Evolutionary conservation across 2,113 vertebrate genomes (phyloP), one percentile per base, ranked within the genome.

Genomic region (Alligator sinensis): DNA sequence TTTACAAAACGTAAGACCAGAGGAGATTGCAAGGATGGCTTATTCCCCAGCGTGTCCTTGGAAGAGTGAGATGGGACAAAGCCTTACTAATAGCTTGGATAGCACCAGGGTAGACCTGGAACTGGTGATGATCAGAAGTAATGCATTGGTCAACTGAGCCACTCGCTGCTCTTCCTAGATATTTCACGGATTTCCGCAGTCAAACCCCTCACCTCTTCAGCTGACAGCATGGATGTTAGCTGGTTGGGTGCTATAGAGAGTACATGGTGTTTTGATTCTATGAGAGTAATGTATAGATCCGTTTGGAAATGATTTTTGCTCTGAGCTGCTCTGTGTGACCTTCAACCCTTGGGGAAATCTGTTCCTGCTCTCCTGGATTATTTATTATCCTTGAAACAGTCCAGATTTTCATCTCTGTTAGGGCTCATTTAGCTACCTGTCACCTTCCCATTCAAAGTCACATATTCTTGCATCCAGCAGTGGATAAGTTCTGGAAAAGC

Each of bases 331-430:
- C 59, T 2, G 80, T 2, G 1, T 91, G 95, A 96, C 96, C 95
- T 96, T 92, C 96, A 94, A 75, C 91, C 93, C 91, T 3, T 91
- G 93, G 75, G 96, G 95, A 96, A 96, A 97, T 97, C 96, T 75
- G 86, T 96, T 96, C 87, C 72, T 92, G 80, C 92, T 80, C 3
- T 82, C 92, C 76, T 84, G 78, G 75, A 80, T 94, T 95, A 84
- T 94, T 96, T 96, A 89, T 93, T 96, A 86, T 91, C 94, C 92
- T 93, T 94, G 95, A 96, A 96, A 80, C 89, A 95, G 96, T 96
- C 92, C 93, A 84, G 91, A 89, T 87, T 96, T 94, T 30, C 17
- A 59, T 94, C 96, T 86, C 80, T 82, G 64, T 89, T 89, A 13
- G 86, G 94, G 80, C 91, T 82, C 68, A 64, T 86, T 94, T 2